Conservation (phyloP, 2,797 vertebrate species). For the Cercopithecus mitis region DNA sequence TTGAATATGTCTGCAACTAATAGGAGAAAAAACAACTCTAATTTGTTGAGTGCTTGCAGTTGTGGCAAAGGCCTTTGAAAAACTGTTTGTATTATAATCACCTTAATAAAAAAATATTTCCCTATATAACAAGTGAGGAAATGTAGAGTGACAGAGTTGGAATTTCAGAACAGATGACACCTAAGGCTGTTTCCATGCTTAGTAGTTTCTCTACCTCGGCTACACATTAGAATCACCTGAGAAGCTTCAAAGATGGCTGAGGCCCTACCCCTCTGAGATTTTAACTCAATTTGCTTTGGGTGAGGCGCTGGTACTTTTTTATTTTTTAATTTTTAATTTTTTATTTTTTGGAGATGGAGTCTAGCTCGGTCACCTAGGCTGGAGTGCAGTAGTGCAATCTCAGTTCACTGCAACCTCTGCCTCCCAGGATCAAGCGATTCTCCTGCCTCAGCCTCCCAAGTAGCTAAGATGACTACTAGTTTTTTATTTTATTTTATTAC, state of each 20-base stretch:
- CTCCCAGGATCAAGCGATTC: not conserved
- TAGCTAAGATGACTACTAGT: not conserved
- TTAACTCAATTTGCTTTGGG: not conserved
- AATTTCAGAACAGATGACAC: not conserved
- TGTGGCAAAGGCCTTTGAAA: not conserved
- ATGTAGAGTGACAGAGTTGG: not conserved
- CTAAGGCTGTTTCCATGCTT: not conserved
- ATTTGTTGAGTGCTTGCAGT: not conserved
- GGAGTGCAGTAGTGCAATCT: not conserved
- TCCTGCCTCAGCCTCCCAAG: not conserved
- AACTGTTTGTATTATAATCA: not conserved
- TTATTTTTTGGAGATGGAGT: not conserved
- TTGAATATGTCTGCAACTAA: not conserved
- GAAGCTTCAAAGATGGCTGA: not conserved
- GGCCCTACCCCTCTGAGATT: not conserved
- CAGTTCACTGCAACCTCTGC: not conserved
- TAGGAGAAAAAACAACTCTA: not conserved
- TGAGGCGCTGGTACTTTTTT: not conserved
- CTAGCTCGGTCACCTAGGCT: not conserved
- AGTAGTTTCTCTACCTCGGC: not conserved
- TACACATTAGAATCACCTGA: not conserved
- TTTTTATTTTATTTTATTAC: too few species aligned
- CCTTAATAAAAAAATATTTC: not conserved
- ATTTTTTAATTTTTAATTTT: accelerated
- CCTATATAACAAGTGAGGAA: not conserved